Evolutionary conservation across 2,797 vertebrate genomes (phyloP).

Genomic region (Pangasius macronema): DNA sequence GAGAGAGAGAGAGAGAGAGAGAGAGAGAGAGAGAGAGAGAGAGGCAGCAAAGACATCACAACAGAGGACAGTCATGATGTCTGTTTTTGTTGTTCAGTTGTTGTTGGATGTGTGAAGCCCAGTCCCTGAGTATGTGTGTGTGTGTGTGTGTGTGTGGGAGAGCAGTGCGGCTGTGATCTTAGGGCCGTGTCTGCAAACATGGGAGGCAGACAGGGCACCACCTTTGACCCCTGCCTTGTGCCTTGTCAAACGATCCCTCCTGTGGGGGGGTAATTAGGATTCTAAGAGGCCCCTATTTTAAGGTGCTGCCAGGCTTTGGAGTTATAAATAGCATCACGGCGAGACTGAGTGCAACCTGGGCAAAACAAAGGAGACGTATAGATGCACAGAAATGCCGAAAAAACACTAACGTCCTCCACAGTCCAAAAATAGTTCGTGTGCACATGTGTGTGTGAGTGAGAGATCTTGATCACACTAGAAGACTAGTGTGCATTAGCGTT

Average conservation of each 20-base stretch:
- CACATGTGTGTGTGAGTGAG: neutral
- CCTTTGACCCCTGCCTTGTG: conserved; percentile 78
- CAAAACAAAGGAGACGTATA: conserved; percentile 28
- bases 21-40: neutral
- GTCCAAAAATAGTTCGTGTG: neutral
- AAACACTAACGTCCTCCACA: neutral
- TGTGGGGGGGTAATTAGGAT: conserved; percentile 65
- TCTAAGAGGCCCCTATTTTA: conserved; percentile 64
- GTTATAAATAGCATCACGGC: conserved; percentile 61
- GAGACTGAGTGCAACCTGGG: conserved; percentile 28
- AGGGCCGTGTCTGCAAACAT: conserved; percentile 69
- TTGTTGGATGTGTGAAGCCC: conserved; percentile 9
- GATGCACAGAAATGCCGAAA: conserved; percentile 17
- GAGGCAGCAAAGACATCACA: neutral
- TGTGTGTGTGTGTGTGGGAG: conserved; percentile 42
- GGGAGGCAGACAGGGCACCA: conserved; percentile 71
- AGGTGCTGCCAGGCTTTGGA: conserved; percentile 55
- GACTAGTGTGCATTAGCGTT: conserved; percentile 10
- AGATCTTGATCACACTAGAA: neutral
- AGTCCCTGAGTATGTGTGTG: conserved; percentile 19
- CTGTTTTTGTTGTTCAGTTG: conserved; percentile 4
- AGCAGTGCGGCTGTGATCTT: conserved; percentile 53
- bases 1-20: conserved; percentile 7
- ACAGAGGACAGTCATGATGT: neutral
- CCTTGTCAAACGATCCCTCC: conserved; percentile 73